These are phyloP conservation scores for Oreochromis spilurus DNA, from an alignment of 2,113 vertebrate genomes.

Conservation along the genomic window DNA sequence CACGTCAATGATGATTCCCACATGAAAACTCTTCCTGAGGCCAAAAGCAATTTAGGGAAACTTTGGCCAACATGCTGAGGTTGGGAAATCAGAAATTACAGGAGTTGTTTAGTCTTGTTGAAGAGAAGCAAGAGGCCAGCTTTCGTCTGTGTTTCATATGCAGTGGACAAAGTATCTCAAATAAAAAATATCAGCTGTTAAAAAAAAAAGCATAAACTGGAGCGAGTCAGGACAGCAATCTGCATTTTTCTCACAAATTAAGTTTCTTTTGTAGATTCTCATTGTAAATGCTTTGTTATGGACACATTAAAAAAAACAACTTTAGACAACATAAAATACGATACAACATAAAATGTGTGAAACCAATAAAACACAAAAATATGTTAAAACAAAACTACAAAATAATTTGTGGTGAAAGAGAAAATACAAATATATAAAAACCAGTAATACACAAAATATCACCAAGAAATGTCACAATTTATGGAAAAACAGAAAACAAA, in stretches of 20 bases:
- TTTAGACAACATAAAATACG: background rate
- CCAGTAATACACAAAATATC: background rate
- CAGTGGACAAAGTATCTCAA: background rate
- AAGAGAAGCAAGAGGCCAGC: background rate
- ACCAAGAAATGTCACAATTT: background rate
- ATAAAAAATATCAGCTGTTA: background rate
- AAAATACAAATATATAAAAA: background rate
- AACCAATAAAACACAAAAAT: background rate
- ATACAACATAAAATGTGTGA: background rate
- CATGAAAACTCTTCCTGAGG: background rate
- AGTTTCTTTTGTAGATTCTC: background rate
- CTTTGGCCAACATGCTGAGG: background rate
- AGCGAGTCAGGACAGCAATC: background rate
- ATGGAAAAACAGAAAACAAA: background rate
- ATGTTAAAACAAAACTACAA: background rate
- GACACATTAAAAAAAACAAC: background rate
- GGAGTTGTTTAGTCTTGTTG: background rate
- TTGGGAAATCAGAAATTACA: background rate
- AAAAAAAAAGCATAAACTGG: background rate
- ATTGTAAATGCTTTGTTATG: background rate
- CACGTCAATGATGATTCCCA: background rate
- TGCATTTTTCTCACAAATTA: background rate
- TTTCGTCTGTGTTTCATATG: background rate
- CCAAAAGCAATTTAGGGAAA: background rate
- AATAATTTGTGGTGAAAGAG: background rate